Evolutionary conservation across 2,113 vertebrate species (phyloP), one percentile per base, ranked within the genome.

Genomic region (Ivindomyrus marchei): DNA sequence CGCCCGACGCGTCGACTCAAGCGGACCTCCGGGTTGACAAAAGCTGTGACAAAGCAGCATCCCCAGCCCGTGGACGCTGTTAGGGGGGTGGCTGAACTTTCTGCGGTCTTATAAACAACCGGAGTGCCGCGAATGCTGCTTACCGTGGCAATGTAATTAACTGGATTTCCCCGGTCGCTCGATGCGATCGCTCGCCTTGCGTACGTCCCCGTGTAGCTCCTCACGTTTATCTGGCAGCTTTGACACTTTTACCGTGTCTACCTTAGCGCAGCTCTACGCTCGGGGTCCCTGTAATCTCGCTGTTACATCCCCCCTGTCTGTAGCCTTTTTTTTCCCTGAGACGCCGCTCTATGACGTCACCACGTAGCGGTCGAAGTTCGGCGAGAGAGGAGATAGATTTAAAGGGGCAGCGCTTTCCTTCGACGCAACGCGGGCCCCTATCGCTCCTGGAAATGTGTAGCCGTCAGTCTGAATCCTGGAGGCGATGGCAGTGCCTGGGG

Each of bases 331-430:
- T 56, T 90, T 66, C 62, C 84, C 45, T 49, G 56, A 45, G 89
- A 90, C 89, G 89, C 84, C 27, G 66, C 13, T 90, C 56, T 87
- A 87, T 87, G 89, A 47, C 84, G 84, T 90, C 89, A 90, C 21
- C 45, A 86, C 89, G 89, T 53, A 62, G 56, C 53, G 56, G 89
- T 90, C 53, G 45, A 56, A 62, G 53, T 58, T 84, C 89, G 77
- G 89, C 89, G 74, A 42, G 53, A 42, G 83, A 66, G 5, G 62
- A 21, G 24, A 74, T 47, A 15, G 1, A 89, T 89, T 89, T 70
- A 88, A 88, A 88, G 87, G 10, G 31, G 42, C 87, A 66, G 52
- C 56, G 58, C 87, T 45, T 77, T 77, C 36, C 31, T 39, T 77
- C 5, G 15, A 39, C 3, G n/a, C n/a, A 31, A 24, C 53, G 53